Evolutionary conservation across 2,113 vertebrate genomes (phyloP).

Genomic region (Rhizomys pruinosus): DNA sequence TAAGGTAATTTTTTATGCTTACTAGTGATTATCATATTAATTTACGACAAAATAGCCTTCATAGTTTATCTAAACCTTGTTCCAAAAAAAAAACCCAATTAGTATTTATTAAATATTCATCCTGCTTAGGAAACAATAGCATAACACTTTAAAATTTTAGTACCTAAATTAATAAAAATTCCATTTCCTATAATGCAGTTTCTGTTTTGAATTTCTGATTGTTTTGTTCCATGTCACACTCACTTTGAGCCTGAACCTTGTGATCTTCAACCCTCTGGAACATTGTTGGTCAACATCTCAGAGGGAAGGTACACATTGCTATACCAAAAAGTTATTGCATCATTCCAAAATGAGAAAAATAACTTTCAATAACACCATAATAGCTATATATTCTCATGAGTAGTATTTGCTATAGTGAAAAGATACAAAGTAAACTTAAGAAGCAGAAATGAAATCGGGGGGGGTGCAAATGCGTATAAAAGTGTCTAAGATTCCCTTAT

Average conservation of each 20-base stretch:
- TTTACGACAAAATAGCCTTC: conserved; percentile 48
- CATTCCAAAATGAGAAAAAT: background rate
- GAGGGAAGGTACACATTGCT: background rate
- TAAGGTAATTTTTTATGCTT: conserved; percentile 38
- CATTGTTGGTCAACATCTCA: background rate
- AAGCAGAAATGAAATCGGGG: background rate
- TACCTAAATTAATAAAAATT: background rate
- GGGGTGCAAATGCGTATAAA: background rate
- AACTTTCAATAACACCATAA: background rate
- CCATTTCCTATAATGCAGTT: background rate
- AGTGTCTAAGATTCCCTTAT: background rate
- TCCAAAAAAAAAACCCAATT: background rate
- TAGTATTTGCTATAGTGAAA: background rate
- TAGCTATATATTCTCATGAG: background rate
- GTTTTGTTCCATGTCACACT: background rate
- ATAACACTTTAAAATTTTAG: background rate
- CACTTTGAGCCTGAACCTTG: background rate
- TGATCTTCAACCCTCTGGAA: background rate
- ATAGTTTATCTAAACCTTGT: conserved; percentile 34
- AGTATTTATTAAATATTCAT: background rate
- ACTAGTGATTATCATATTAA: conserved; percentile 31
- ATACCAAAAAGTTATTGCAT: background rate
- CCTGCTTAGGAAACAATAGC: background rate
- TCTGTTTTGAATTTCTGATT: background rate
- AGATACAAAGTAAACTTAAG: background rate